Evolutionary conservation across 2,888 invertebrate genomes (phyloP).

Genomic region (Xiphydria camelus): DNA sequence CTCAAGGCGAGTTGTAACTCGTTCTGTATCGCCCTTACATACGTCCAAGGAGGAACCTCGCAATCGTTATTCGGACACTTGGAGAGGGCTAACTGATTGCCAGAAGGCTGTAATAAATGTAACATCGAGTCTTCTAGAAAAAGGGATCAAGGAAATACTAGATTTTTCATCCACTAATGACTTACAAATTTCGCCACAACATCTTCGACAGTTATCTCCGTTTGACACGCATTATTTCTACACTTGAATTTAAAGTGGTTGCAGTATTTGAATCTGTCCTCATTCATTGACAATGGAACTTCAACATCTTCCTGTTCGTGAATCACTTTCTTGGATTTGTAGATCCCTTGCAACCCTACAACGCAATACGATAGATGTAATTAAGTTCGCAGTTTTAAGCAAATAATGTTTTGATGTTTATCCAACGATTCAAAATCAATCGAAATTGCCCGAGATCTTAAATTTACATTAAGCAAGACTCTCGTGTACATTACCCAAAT

Average conservation of each 20-base stretch:
- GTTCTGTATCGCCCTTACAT: constrained; percentile 73
- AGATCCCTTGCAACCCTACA: constrained; percentile 37
- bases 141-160: constrained; percentile 25
- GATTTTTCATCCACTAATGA: no score
- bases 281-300: constrained; percentile 53
- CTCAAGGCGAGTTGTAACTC: constrained; percentile 71
- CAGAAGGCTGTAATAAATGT: constrained; percentile 55
- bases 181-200: constrained; percentile 52
- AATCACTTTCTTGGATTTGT: constrained; percentile 42
- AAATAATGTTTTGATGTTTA: no score
- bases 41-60: constrained; percentile 66
- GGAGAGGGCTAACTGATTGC: constrained; percentile 62
- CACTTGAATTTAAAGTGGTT: constrained; percentile 70
- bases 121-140: background rate
- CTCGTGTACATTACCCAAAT: constrained; percentile 76
- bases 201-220: constrained; percentile 58
- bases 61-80: constrained; percentile 78
- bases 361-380: background rate
- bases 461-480: no score
- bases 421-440: background rate
- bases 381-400: background rate
- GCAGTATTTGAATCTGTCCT: constrained; percentile 63
- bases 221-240: constrained; percentile 55
- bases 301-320: constrained; percentile 35
- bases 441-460: background rate